These are phyloP conservation scores for Porites cylindrica DNA, from an alignment of 92 coral and sea anemone species.

Conservation along the genomic window DNA sequence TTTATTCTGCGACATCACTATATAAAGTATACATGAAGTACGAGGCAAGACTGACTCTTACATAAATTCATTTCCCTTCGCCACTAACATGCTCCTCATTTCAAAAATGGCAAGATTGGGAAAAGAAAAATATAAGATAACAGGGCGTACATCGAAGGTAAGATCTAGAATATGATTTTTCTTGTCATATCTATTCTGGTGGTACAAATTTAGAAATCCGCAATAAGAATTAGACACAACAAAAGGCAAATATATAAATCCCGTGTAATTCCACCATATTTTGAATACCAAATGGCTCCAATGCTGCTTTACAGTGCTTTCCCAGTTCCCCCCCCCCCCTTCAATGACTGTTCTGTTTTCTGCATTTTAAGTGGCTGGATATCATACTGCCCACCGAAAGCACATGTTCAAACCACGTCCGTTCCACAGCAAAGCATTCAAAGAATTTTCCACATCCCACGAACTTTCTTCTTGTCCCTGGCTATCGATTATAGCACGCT, in stretches of 20 bases:
- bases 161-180: no score
- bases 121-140: no score
- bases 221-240: no score
- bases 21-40: no score
- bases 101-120: no score
- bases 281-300: conserved; percentile 42
- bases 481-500: conserved; percentile 15
- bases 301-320: conserved; percentile 17
- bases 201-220: neutral
- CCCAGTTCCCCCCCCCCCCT: neutral
- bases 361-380: conserved; percentile 28
- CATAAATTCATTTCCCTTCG: no score
- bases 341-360: conserved; percentile 35
- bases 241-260: no score
- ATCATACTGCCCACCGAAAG: conserved; percentile 24
- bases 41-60: no score
- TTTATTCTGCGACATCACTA: no score
- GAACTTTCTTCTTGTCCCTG: conserved; percentile 24
- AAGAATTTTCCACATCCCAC: conserved; percentile 80
- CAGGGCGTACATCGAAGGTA: no score
- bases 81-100: no score
- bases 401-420: conserved; percentile 80
- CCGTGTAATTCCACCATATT: conserved; percentile 25
- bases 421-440: conserved; percentile 88
- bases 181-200: no score